Conservation (phyloP, 2,797 vertebrate genomes). For the Chiloscyllium punctatum region DNA sequence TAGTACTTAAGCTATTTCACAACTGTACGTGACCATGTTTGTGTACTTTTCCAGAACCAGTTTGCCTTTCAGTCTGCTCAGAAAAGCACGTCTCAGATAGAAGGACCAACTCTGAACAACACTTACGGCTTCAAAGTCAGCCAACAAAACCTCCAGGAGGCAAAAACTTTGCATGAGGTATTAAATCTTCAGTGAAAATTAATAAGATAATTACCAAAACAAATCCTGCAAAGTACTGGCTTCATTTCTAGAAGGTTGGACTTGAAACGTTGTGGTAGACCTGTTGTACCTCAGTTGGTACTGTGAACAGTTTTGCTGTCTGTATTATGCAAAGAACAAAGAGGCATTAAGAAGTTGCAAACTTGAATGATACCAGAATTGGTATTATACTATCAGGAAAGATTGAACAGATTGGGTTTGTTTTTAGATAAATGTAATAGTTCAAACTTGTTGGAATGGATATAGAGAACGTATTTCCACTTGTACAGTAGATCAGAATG, state of each 20-base stretch:
- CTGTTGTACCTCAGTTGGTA: background rate
- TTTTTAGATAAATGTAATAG: background rate
- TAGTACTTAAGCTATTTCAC: background rate
- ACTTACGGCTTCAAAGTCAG: constrained; percentile 95
- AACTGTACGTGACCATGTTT: constrained; percentile 36
- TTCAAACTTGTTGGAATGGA: background rate
- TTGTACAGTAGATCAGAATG: background rate
- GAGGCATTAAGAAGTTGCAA: background rate
- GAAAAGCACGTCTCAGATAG: constrained; percentile 85
- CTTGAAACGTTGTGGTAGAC: background rate
- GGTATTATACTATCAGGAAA: background rate
- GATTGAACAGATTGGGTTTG: background rate
- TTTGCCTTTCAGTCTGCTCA: constrained; percentile 76
- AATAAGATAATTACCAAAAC: background rate
- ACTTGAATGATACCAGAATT: background rate
- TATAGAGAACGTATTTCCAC: background rate
- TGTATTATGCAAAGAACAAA: background rate
- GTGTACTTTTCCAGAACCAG: constrained; percentile 69
- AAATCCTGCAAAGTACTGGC: background rate
- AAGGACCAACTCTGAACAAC: constrained; percentile 89
- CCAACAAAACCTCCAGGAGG: constrained; percentile 90
- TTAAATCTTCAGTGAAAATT: constrained; percentile 38
- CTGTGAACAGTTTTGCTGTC: background rate
- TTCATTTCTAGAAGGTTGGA: background rate
- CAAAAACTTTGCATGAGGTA: constrained; percentile 97